phyloP scores from a whole-genome alignment of 2,113 vertebrate genomes.

The Sander lucioperca region DNA sequence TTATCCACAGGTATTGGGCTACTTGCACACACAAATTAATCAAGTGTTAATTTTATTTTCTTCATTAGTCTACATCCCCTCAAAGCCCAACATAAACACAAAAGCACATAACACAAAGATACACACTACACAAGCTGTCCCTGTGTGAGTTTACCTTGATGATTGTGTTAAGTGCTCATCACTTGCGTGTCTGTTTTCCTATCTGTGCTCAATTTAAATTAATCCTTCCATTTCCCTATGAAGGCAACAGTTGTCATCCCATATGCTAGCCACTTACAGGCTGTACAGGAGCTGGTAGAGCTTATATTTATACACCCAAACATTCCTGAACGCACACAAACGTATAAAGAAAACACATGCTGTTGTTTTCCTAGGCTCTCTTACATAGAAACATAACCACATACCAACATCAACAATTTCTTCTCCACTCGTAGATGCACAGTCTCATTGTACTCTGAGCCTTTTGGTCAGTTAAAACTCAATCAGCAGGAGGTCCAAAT shows the following conservation, averaged over 20 bases:
- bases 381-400: not conserved
- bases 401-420: not conserved
- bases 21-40: slow-evolving; percentile 51
- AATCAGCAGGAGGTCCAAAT: slow-evolving; percentile 17
- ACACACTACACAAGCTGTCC: slow-evolving; percentile 1
- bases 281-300: slow-evolving; percentile 51
- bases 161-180: slow-evolving; percentile 62
- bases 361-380: not conserved
- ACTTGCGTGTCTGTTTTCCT: slow-evolving; percentile 57
- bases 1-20: slow-evolving; percentile 60
- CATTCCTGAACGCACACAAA: not conserved
- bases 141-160: slow-evolving; percentile 43
- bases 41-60: slow-evolving; percentile 63
- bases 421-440: not conserved
- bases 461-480: slow-evolving; percentile 17
- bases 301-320: slow-evolving; percentile 22
- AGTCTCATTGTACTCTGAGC: not conserved
- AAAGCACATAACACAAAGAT: not conserved
- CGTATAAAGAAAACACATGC: slow-evolving; percentile 11
- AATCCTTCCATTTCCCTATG: slow-evolving; percentile 69
- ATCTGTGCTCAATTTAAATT: slow-evolving; percentile 68
- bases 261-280: slow-evolving; percentile 66
- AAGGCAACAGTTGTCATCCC: slow-evolving; percentile 73
- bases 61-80: slow-evolving; percentile 40
- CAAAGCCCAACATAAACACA: not conserved